Conservation (phyloP, 1,140 invertebrate species). For the Lamellibrachia luymesi region DNA sequence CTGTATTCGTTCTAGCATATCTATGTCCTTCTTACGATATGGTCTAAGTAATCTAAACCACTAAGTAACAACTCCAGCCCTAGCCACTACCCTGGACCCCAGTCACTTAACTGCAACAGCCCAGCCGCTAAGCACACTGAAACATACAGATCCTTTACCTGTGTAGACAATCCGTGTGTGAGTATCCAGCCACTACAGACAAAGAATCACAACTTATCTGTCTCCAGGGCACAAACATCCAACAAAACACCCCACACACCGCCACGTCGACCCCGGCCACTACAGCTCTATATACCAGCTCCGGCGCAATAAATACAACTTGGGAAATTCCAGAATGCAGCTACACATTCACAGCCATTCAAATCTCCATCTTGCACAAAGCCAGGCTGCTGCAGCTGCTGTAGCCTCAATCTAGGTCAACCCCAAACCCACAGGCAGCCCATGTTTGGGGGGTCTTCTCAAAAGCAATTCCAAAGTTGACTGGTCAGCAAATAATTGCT, state of each 20-base stretch:
- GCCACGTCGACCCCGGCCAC: not conserved
- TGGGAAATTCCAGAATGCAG: not conserved
- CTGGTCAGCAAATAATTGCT: not conserved
- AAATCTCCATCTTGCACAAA: not conserved
- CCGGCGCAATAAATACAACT: not conserved
- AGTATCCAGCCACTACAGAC: not conserved
- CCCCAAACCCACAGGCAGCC: not conserved
- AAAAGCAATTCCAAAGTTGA: not conserved
- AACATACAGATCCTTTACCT: not conserved
- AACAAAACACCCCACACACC: not conserved
- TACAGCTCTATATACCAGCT: not conserved
- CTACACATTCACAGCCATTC: not conserved
- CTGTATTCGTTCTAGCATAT: too few relatives aligned
- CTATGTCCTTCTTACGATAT: too few relatives aligned
- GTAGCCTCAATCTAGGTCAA: not conserved
- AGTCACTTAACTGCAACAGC: not conserved
- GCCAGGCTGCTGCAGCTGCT: not conserved
- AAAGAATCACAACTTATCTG: not conserved
- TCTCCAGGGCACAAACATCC: not conserved
- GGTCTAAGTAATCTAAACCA: too few relatives aligned
- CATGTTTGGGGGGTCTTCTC: not conserved
- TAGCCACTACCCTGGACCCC: not conserved
- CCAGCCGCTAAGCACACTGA: not conserved
- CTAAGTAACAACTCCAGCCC: too few relatives aligned
- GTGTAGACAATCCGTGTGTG: not conserved